A percentile compares a stretch with the other conserved stretches of the same genome.
Evolutionary conservation across 2,797 vertebrate species (phyloP).

Genomic region (Nannoperca australis): DNA sequence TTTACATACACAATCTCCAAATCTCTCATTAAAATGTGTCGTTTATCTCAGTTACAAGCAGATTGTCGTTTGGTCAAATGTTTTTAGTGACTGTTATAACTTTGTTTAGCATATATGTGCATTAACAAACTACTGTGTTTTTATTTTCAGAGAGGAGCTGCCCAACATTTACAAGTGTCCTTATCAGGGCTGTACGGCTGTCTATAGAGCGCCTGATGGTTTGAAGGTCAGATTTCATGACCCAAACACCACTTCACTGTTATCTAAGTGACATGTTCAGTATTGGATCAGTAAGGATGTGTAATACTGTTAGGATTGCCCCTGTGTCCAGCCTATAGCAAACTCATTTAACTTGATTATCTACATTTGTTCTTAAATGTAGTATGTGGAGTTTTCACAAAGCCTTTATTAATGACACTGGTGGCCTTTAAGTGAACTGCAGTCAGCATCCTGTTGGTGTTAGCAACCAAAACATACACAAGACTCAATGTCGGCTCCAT

Average conservation of each 20-base stretch:
- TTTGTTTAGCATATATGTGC: not conserved
- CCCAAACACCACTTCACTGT: not conserved
- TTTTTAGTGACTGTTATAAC: not conserved
- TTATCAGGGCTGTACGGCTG: conserved; percentile 94
- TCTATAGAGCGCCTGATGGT: conserved; percentile 93
- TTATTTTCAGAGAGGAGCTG: conserved; percentile 91
- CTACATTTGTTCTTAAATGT: too few relatives aligned
- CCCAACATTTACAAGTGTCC: conserved; percentile 98
- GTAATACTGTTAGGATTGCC: not conserved
- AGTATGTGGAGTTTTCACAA: not conserved
- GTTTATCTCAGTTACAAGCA: not conserved
- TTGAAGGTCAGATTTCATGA: conserved; percentile 89
- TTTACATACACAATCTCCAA: not conserved
- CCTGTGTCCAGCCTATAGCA: not conserved
- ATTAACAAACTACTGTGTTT: not conserved
- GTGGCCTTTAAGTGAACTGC: too few relatives aligned
- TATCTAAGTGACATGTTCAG: not conserved
- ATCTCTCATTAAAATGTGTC: not conserved
- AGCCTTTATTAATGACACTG: not conserved
- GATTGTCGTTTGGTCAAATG: not conserved
- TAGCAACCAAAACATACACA: too few relatives aligned
- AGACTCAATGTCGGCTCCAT: too few relatives aligned
- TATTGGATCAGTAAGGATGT: not conserved
- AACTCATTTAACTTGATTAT: not conserved
- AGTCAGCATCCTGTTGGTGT: too few relatives aligned